Base-by-base conservation (phyloP, 2,888 invertebrate species). In the Philopedon plagiatum region DNA sequence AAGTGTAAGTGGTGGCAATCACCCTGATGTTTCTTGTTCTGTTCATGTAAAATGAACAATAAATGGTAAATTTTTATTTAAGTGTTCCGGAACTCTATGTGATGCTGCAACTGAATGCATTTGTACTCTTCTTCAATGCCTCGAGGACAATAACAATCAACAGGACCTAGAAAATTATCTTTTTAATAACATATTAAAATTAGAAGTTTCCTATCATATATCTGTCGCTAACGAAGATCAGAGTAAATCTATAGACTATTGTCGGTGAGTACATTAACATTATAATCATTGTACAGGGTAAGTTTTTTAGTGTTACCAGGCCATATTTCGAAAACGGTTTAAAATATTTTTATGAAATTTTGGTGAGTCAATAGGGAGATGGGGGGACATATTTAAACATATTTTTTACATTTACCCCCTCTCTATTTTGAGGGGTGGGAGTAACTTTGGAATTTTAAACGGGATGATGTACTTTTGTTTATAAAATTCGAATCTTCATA, bases 151-250 rank as follows among this genome's bases (percentile, higher is more conserved):
- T 81, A 91, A 91, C 79, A 91, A 91, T 79, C 89, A 92, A 75
- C 90, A 91, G 74, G 89, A 90, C 56, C 87, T 98, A 64, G 95
- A 97, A 80, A 87, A 91, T 76, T 90, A 93, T 74, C 87, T 98
- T 66, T 96, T 96, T 84, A 91, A 92, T 76, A 94, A 93, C 76
- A 92, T 98, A 44, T 87, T 93, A 75, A 88, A 91, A 32, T 87
- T 98, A 73, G 95, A 96, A 79, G 91, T 93, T 75, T 91, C 95
- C 11, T 98, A 97, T 84, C 96, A 97, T 81, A 86, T 94, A 83
- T 94, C 97, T 1, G 97, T 98, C 1, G 96, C 95, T 1, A 92
- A 94, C 74, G 98, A 98, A 85, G 97, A 98, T 81, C 92, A 94
- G 76, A 97, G 97, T 87, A 97, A 96, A 89, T 94, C 96, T 1